Evolutionary conservation across 2,113 vertebrate species (phyloP), one percentile per base, ranked within the genome.

Genomic region (Tichodroma muraria): DNA sequence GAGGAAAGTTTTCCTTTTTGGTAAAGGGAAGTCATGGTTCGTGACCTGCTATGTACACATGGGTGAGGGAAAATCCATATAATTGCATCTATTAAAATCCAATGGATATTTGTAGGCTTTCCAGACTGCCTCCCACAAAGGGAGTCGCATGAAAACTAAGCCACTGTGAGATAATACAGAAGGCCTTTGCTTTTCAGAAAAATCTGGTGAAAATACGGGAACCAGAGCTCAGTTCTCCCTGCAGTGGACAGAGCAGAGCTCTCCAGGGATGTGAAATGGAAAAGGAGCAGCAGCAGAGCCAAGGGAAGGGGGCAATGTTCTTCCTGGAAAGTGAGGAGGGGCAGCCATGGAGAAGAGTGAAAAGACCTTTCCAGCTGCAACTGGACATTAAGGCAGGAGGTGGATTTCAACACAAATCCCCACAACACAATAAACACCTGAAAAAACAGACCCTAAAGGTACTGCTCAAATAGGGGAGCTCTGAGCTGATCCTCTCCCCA

Each of bases 41-140:
- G 49, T 1, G 10, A 56, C 12, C n/a, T 49, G 37, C 63, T 45
- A 22, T 0, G 0, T 24, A 27, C 24, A 28, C 1, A 0, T 8
- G 52, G 27, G 16, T 3, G 25, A 79, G 31, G 27, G 31, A 45
- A 10, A 75, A 56, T 33, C 19, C 60, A 28, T 12, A 2, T 6
- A 17, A 45, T 9, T 40, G 9, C 40, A 44, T 57, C 12, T 33
- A 35, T 42, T 64, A 53, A 78, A 61, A 66, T 12, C 37, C 60
- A 90, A 16, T 5, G 9, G 16, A 11, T 47, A 63, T 4, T n/a
- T 1, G 0, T 2, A n/a, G 35, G 44, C 28, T 83, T 78, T 25
- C 8, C 3, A 79, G 56, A 82, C 8, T 0, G 2, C 45, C 63
- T 76, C 44, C 50, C 75, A 44, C 6, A 4, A 66, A 60, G 40